Evolutionary conservation across 92 coral and sea anemone species (phyloP), one percentile per base, ranked within the genome.

Genomic region (Pocillopora grandis): DNA sequence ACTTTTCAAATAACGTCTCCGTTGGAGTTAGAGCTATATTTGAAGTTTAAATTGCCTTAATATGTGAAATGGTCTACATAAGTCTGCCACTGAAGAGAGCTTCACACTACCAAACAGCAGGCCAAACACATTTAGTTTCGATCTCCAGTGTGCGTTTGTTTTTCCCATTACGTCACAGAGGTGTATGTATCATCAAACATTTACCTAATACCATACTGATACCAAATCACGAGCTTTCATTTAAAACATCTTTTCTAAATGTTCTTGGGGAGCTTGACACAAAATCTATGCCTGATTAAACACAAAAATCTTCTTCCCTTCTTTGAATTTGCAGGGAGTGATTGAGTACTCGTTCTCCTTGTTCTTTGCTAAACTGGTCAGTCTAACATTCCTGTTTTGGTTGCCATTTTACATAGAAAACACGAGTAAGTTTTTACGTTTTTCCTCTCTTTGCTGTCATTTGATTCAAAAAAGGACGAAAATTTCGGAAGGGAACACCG

Each of bases 341-440:
- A 88, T 96, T 1, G 99, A 96, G 86, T 96, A 96, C 84, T 94
- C 99, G 1, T 69, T 96, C 62, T 90, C 98, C 72, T 88, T 96
- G 67, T 96, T 96, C 85, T 96, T 96, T 83, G 99, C 99, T 68
- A 96, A 96, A 80, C 95, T 96, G 72, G 99, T 96, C 79, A 96
- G 99, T 83, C 94, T 94, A 76, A 96, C 99, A 1, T 96, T 96
- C 80, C 94, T 96, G 14, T 96, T 92, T 52, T 96, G 99, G 99
- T 87, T 94, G 52, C 99, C 99, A 48, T 96, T 89, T 83, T 96
- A 96, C 88, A 90, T 96, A 71, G 80, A 88, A 84, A 87, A 92
- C 70, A 96, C 98, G 62, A 66, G 95, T 92, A 77, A 82, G 92
- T 72, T 13, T 62, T 19, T n/a, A 23, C 37, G 36, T 66, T 6